phyloP scores from a whole-genome alignment of 2,888 invertebrate genomes.

The Teleogryllus oceanicus region DNA sequence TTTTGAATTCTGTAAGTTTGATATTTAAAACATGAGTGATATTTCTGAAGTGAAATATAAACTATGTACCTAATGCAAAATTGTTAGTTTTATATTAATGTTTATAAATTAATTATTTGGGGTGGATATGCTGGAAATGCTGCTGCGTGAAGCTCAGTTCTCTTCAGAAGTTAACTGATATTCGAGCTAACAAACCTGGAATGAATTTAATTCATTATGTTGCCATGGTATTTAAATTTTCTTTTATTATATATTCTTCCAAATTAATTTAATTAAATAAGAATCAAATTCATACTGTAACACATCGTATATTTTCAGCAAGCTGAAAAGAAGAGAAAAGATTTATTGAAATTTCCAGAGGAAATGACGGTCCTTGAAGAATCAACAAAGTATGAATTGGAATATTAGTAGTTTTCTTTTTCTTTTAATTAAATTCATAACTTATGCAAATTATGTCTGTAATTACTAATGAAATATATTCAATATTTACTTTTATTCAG shows the following conservation, averaged over 20 bases:
- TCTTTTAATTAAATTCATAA: neutral
- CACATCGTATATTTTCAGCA: slow-evolving; percentile 57
- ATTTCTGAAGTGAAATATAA: slow-evolving; percentile 12
- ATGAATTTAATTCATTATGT: slow-evolving; percentile 95
- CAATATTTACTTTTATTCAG: slow-evolving; percentile 44
- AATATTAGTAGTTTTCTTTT: slow-evolving; percentile 31
- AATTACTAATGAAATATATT: neutral
- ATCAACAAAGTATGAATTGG: slow-evolving; percentile 73
- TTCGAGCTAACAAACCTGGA: slow-evolving; percentile 92
- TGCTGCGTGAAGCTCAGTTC: slow-evolving; percentile 90
- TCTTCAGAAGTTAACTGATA: slow-evolving; percentile 88
- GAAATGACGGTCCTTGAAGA: slow-evolving; percentile 84
- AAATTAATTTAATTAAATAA: neutral
- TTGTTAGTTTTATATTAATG: neutral
- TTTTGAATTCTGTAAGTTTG: slow-evolving; percentile 77
- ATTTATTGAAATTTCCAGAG: slow-evolving; percentile 76
- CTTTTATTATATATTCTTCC: slow-evolving; percentile 8
- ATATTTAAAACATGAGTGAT: neutral
- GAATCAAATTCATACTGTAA: neutral
- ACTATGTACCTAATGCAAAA: neutral
- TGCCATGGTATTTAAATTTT: slow-evolving; percentile 62
- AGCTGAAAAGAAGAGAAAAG: slow-evolving; percentile 83
- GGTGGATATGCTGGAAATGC: slow-evolving; percentile 97
- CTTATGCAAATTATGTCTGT: neutral
- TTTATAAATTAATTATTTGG: slow-evolving; percentile 47